These are phyloP conservation scores for Phymanthus crucifer DNA, from an alignment of 92 coral and sea anemone genomes.

Conservation along the genomic window DNA sequence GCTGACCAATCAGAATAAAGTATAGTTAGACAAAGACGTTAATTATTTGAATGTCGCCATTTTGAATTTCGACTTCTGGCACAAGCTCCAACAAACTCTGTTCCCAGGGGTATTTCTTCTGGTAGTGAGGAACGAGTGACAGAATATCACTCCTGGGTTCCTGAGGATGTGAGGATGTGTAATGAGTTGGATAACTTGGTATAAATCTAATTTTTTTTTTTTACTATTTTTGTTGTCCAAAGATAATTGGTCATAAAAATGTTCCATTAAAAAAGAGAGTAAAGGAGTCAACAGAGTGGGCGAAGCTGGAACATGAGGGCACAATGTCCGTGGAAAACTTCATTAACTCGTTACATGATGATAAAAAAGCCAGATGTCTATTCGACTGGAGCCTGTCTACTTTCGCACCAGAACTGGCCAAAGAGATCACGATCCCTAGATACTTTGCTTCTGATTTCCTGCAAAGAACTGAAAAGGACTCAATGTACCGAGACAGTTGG, in stretches of 20 bases:
- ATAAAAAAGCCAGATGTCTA: conserved; percentile 41
- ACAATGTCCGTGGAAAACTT: conserved; percentile 42
- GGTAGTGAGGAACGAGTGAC: too few relatives aligned
- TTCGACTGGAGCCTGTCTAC: conserved; percentile 71
- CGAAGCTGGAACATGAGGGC: conserved; percentile 53
- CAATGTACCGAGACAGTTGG: conserved; percentile 58
- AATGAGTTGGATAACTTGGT: too few relatives aligned
- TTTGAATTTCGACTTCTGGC: too few relatives aligned
- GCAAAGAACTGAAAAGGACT: conserved; percentile 51
- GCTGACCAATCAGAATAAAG: too few relatives aligned
- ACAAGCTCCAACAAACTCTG: too few relatives aligned
- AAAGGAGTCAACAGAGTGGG: conserved; percentile 64
- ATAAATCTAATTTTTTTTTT: background rate
- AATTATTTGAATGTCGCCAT: too few relatives aligned
- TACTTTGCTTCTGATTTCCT: conserved; percentile 71
- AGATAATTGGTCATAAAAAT: conserved; percentile 58
- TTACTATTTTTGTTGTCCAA: background rate
- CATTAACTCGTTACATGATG: conserved; percentile 46
- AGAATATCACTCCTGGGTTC: too few relatives aligned
- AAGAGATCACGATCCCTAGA: conserved; percentile 55
- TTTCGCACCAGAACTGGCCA: conserved; percentile 57
- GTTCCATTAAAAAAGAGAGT: conserved; percentile 49
- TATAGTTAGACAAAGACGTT: too few relatives aligned
- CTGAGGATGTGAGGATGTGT: too few relatives aligned
- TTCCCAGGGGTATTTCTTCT: too few relatives aligned